These are phyloP conservation scores for Anser brachyrhynchus DNA, from an alignment of 2,113 vertebrate genomes.

Conservation along the genomic window DNA sequence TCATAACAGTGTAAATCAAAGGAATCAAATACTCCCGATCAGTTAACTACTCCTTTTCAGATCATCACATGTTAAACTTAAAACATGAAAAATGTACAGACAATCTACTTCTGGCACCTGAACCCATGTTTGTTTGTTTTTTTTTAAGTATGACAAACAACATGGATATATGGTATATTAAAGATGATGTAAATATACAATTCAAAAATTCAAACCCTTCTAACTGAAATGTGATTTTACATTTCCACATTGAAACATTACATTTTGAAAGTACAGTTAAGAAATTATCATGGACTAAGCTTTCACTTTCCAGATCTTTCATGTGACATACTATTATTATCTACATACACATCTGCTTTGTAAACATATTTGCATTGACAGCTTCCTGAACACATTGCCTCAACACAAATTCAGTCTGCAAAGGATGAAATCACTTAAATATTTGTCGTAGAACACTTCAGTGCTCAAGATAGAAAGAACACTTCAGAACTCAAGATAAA, in stretches of 20 bases:
- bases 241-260: background rate
- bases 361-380: background rate
- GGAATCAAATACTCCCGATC: constrained; percentile 39
- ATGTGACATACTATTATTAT: background rate
- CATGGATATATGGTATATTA: background rate
- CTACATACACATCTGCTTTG: background rate
- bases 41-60: constrained; percentile 60
- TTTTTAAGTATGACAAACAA: background rate
- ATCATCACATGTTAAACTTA: constrained; percentile 49
- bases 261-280: background rate
- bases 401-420: background rate
- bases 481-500: background rate
- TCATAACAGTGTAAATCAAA: constrained; percentile 66
- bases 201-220: background rate
- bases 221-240: background rate
- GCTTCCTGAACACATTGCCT: background rate
- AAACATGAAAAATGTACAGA: constrained; percentile 55
- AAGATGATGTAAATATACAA: constrained; percentile 11
- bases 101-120: constrained; percentile 12
- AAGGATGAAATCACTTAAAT: background rate
- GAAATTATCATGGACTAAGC: background rate
- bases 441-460: background rate
- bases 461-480: background rate
- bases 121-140: background rate
- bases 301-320: background rate